Base-by-base conservation (phyloP, 2,888 invertebrate genomes). In the Cloeon dipterum region DNA sequence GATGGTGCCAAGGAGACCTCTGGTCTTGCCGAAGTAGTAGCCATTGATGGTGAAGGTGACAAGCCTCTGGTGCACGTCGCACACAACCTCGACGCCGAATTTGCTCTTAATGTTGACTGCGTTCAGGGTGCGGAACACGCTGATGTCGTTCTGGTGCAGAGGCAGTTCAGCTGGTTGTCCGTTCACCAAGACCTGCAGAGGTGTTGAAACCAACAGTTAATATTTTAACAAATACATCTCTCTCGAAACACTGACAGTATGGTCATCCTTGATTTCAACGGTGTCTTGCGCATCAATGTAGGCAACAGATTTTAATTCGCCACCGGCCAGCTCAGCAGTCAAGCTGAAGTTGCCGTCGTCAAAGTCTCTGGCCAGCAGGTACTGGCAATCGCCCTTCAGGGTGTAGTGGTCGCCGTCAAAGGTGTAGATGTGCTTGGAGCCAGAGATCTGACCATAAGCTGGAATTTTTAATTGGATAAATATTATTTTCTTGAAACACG, bases 1-100 rank as follows among this genome's bases (percentile, higher is more conserved):
- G 40, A 77, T 83, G 47, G 81, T 81, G 41, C 93, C 93, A 10
- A 91, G 65, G 2, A 93, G 66, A 51, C 93, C 89, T 11, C 77
- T 74, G 3, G 79, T 61, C 50, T 78, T 82, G 45, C 81, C 82
- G 33, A 76, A 74, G 56, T 89, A 91, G 67, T 76, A 91, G 7
- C 88, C 88, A 46, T 74, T 73, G 0, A 86, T 62, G 43, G 64
- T 65, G 4, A 88, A 49, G 46, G 68, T 64, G 54, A 85, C 85
- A 19, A 71, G 63, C 42, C 70, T 64, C 20, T 75, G 58, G 45
- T 70, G 67, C 10, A 58, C 50, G 1, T 65, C 60, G 51, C 82
- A 82, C 39, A 56, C 54, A 1, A 74, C 58, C 42, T 58, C 53
- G 1, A 73, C 61, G 13, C 83, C 83, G 42, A 73, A 70, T 3